A percentile compares a stretch with the other conserved stretches of the same genome.
Evolutionary conservation across 2,888 invertebrate genomes (phyloP).

Genomic region (Cheilosia vulpina): DNA sequence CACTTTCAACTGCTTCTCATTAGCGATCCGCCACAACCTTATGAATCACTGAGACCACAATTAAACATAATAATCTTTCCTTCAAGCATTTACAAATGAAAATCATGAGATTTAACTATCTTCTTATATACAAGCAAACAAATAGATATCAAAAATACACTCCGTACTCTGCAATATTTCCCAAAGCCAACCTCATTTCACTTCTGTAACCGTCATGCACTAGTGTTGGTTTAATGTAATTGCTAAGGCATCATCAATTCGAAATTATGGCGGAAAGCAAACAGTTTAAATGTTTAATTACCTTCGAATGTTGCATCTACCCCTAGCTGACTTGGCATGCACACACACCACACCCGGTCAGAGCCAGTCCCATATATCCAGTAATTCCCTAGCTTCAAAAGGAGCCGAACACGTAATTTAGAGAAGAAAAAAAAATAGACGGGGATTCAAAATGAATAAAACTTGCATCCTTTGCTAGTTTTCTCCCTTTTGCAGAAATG

Average conservation of each 20-base stretch:
- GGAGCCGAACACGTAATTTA: constrained; percentile 59
- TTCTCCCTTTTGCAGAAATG: constrained; percentile 45
- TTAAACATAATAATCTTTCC: constrained; percentile 53
- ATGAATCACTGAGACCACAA: constrained; percentile 46
- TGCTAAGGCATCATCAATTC: constrained; percentile 73
- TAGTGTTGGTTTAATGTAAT: constrained; percentile 71
- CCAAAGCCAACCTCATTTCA: constrained; percentile 62
- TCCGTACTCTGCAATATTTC: constrained; percentile 44
- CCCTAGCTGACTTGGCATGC: constrained; percentile 59
- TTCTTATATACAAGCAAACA: constrained; percentile 13
- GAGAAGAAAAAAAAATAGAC: constrained; percentile 45
- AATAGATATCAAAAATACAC: constrained; percentile 22
- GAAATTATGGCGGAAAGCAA: constrained; percentile 75
- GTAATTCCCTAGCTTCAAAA: constrained; percentile 44
- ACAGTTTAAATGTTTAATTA: constrained; percentile 76
- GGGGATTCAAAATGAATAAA: constrained; percentile 71
- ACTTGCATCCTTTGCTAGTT: constrained; percentile 71
- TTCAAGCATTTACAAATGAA: constrained; percentile 37
- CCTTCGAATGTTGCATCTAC: constrained; percentile 69
- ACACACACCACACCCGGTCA: constrained; percentile 3
- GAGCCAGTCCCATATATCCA: constrained; percentile 19
- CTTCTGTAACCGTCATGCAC: constrained; percentile 53
- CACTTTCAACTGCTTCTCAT: constrained; percentile 52
- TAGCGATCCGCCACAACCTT: constrained; percentile 50
- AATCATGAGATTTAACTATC: constrained; percentile 13